Conservation (phyloP, 2,888 invertebrate species). For the Hoplodrina blanda region DNA sequence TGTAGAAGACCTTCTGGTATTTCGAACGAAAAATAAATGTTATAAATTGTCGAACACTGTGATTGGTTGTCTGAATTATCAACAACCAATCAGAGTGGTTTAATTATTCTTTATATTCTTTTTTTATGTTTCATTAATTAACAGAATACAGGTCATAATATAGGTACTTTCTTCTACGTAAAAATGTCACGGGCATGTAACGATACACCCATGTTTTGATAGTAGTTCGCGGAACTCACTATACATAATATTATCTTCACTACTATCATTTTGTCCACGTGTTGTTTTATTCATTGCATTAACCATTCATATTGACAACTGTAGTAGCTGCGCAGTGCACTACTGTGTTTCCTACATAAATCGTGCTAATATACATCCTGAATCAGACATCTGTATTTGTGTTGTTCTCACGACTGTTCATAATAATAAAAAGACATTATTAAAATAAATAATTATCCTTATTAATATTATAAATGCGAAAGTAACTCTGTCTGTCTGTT, state of each 20-base stretch:
- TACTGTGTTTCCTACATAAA: constrained; percentile 61
- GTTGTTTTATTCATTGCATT: constrained; percentile 62
- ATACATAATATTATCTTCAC: constrained; percentile 17
- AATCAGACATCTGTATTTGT: constrained; percentile 33
- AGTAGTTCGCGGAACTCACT: constrained; percentile 50
- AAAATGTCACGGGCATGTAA: constrained; percentile 42
- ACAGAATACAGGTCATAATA: neutral
- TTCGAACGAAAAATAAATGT: too few relatives aligned
- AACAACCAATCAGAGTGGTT: too few relatives aligned
- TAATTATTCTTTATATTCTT: too few relatives aligned
- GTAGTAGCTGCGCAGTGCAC: constrained; percentile 30
- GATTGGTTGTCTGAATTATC: too few relatives aligned
- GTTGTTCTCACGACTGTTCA: constrained; percentile 33
- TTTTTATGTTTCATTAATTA: too few relatives aligned
- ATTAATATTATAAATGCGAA: too few relatives aligned
- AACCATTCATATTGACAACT: constrained; percentile 61
- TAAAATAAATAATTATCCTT: neutral
- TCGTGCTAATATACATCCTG: constrained; percentile 50
- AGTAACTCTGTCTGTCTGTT: too few relatives aligned
- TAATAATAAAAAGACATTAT: neutral
- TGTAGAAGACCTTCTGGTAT: too few relatives aligned
- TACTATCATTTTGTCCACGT: constrained; percentile 62
- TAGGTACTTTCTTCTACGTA: neutral
- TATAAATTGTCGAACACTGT: too few relatives aligned
- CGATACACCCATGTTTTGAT: constrained; percentile 44